Evolutionary conservation across 1,140 invertebrate species (phyloP), one percentile per base, ranked within the genome.

Genomic region (Lepidurus packardi): DNA sequence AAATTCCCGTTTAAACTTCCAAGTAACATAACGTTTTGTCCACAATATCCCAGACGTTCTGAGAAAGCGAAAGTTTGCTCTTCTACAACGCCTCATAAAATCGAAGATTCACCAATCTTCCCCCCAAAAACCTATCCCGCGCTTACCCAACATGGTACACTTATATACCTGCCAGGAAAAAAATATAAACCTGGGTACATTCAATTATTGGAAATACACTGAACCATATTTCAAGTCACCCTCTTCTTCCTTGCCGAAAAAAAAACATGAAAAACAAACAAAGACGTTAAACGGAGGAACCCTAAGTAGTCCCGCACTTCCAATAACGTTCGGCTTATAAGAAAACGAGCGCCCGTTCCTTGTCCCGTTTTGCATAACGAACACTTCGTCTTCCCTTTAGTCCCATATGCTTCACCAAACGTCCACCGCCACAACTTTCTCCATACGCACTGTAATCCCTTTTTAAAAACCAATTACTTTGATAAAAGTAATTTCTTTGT

Each of bases 301-400:
- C 21, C 53, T 34, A 34, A 34, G 34, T 34, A 34, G 34, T 34
- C 16, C 53, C 21, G 16, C 53, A 7, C 21, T 65, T 65, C 53
- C 53, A 16, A 65, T 65, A 65, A 65, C 53, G 53, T 65, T 65
- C 21, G 21, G 53, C 53, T 65, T 65, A 65, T 65, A 65, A n/a
- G 53, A 65, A 16, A 16, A n/a, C 53, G 16, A 16, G 13, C 53
- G 53, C 13, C 53, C 53, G 7, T 16, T 21, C 16, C 16, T 65
- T 65, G 53, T 21, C 53, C 53, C 53, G 21, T 65, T 65, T 65
- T 21, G 53, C 53, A 65, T 16, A 65, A 4, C 53, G 21, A 9
- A 65, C 53, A 65, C 13, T 65, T 65, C 7, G 21, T 9, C 16
- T 65, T 65, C 16, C 13, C 16, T 13, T 21, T 65, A n/a, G 16